Evolutionary conservation across 2,888 invertebrate species (phyloP), one percentile per base, ranked within the genome.

Genomic region (Trissoscelio sp.): DNA sequence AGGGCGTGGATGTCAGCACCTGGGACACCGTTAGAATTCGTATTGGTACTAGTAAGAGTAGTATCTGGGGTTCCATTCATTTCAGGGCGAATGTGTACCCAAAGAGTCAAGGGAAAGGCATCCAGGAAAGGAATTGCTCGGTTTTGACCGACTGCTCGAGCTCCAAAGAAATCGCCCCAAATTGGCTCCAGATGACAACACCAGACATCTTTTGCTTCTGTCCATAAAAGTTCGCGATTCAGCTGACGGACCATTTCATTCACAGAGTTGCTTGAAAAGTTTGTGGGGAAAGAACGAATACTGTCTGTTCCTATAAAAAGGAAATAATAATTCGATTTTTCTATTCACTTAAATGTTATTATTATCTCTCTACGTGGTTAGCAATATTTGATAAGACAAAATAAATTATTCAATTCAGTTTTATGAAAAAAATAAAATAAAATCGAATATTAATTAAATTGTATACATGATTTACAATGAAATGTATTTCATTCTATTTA

Each of bases 91-190:
- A 92, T 90, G 85, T 94, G 94, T 66, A 97, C 92, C 98, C 98
- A 98, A 9, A 97, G 92, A 1, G 97, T 96, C 20, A 97, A 92
- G 0, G 98, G 98, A 84, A 98, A 95, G 3, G 97, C 96, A 90
- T 97, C 97, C 24, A 97, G 91, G 88, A 97, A 94, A 1, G 97
- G 96, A 83, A 96, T 95, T 0, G 96, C 94, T 86, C 95, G 95
- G 88, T 94, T 94, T 73, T 94, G 93, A 0, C 96, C 96, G 22
- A 94, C 93, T 0, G 96, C 96, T 24, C 96, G 93, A 0, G 96
- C 96, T 4, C 97, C 97, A 81, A 95, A 93, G 91, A 98, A 98
- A 91, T 98, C 98, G 9, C 96, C 95, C 98, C 98, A 98, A 62
- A 98, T 93, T 0, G 98, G 98, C 89, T 98, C 98, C 44, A 96